These are phyloP conservation scores for Mystacides longicornis DNA, from an alignment of 2,888 invertebrate genomes.

Conservation along the genomic window DNA sequence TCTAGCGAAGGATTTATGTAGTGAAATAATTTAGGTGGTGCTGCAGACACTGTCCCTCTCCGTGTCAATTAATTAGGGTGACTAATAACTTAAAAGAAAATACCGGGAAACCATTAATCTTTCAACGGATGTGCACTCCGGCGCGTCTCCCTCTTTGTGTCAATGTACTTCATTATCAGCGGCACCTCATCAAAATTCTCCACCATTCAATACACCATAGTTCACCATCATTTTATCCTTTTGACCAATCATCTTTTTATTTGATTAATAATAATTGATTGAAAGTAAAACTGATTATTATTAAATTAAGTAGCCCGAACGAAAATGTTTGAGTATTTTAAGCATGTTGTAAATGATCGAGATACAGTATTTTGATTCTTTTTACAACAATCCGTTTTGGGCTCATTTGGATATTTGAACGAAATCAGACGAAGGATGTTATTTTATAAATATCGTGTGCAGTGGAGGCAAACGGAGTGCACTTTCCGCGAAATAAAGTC, in stretches of 20 bases:
- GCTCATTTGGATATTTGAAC: no score
- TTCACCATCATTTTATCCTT: no score
- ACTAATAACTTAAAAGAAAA: constrained; percentile 14
- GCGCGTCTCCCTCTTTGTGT: constrained; percentile 2
- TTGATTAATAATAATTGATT: no score
- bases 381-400: no score
- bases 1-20: constrained; percentile 10
- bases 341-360: no score
- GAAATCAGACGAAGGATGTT: no score
- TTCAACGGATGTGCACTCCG: constrained; percentile 9
- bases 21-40: background rate
- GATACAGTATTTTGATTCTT: no score
- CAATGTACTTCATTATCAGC: background rate
- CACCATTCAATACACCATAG: background rate
- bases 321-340: no score
- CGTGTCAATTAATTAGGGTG: constrained; percentile 11
- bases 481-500: constrained; percentile 10
- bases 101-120: constrained; percentile 14
- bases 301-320: no score
- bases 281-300: no score
- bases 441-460: background rate
- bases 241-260: no score
- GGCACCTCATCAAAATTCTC: background rate
- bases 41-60: background rate
- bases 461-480: constrained; percentile 7